Evolutionary conservation across 2,888 invertebrate genomes (phyloP).

Genomic region (Cheilosia impressa): DNA sequence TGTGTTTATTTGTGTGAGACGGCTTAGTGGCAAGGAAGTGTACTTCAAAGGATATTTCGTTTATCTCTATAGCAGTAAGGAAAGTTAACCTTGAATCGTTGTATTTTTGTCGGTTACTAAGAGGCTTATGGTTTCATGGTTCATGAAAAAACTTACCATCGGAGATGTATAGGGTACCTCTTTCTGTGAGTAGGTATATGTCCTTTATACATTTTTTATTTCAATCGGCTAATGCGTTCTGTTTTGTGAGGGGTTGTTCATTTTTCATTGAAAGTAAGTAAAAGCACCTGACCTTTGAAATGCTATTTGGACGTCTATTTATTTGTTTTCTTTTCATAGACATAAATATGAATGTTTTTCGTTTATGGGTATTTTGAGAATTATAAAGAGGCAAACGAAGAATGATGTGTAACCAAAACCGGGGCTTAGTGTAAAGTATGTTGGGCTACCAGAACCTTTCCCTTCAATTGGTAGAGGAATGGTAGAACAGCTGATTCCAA

Average conservation of each 20-base stretch:
- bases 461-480: too few relatives aligned
- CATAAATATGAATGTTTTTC: too few relatives aligned
- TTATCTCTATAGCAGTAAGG: constrained; percentile 21
- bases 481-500: too few relatives aligned
- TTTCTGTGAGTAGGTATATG: constrained; percentile 3
- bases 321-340: constrained; percentile 5
- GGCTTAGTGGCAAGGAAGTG: neutral
- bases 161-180: neutral
- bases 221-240: constrained; percentile 35
- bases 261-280: constrained; percentile 20
- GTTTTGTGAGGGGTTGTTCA: constrained; percentile 8
- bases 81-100: constrained; percentile 33
- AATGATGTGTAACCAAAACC: neutral
- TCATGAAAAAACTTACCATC: constrained; percentile 10
- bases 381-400: neutral
- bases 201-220: constrained; percentile 30
- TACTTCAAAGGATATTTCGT: constrained; percentile 46
- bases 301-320: constrained; percentile 7
- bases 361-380: neutral
- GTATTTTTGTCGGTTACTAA: constrained; percentile 31
- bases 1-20: neutral
- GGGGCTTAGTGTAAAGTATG: too few relatives aligned
- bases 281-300: constrained; percentile 4
- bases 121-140: constrained; percentile 35
- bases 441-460: too few relatives aligned